Percentiles rank a stretch among this genome's conserved stretches.
Evolutionary conservation across 1,140 invertebrate genomes (phyloP).

Genomic region (Sesamia nonagrioides): DNA sequence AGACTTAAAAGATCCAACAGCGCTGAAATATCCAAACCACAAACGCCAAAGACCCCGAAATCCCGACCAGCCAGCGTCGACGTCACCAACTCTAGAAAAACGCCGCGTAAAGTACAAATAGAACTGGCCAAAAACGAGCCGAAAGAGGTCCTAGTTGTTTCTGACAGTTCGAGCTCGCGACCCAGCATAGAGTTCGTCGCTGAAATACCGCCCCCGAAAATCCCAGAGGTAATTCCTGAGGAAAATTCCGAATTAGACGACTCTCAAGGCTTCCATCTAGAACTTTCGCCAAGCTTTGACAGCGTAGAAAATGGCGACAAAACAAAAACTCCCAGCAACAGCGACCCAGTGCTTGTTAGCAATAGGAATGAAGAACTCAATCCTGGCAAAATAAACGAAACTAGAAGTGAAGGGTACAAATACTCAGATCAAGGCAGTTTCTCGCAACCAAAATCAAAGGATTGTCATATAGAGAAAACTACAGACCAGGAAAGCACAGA

Average conservation of each 20-base stretch:
- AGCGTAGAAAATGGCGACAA: conserved; percentile 56
- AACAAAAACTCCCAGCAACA: conserved; percentile 59
- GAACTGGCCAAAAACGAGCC: conserved; percentile 51
- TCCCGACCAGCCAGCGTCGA: conserved; percentile 77
- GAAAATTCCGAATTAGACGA: conserved; percentile 75
- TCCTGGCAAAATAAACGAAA: conserved; percentile 62
- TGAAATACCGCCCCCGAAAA: conserved; percentile 67
- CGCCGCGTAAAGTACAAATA: conserved; percentile 64
- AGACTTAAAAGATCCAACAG: conserved; percentile 78
- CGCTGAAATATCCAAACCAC: conserved; percentile 65
- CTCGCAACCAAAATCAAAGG: conserved; percentile 70
- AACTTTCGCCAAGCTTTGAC: conserved; percentile 70
- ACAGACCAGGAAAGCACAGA: conserved; percentile 82
- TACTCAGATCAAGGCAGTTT: conserved; percentile 69
- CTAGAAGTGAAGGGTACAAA: conserved; percentile 70
- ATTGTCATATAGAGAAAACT: conserved; percentile 66
- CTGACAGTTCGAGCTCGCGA: conserved; percentile 59
- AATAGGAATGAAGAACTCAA: conserved; percentile 68
- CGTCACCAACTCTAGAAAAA: conserved; percentile 66
- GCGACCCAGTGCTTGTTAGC: conserved; percentile 69
- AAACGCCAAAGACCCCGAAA: conserved; percentile 76
- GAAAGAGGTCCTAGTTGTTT: conserved; percentile 46
- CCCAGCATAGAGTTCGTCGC: conserved; percentile 71
- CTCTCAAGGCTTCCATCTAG: conserved; percentile 78
- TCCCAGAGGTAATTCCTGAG: conserved; percentile 72